Base-by-base conservation (phyloP, 2,888 invertebrate species). In the Pristionchus entomophagus region DNA sequence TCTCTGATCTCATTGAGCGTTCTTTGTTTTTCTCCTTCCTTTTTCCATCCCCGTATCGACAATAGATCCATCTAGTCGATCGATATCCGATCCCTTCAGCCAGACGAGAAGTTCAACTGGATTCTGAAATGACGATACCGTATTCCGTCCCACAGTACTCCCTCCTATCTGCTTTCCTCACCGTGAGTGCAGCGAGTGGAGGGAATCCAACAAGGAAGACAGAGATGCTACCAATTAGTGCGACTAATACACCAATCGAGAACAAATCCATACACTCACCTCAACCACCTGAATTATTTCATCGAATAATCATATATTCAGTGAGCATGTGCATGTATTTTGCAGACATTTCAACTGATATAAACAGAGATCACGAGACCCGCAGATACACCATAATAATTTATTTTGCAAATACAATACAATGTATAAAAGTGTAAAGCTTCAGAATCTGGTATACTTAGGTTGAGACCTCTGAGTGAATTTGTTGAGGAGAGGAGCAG, bases 1-100 rank as follows among this genome's bases (percentile, higher is more conserved):
- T 69, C 32, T 29, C 29, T 49, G 35, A 84, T 73, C n/a, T 84
- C 84, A 41, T 84, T 56, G 22, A 84, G 14, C n/a, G 38, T 73
- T 35, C 53, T 78, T 78, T 35, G 32, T n/a, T 65, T 41, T 51
- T 49, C 84, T 45, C 32, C 73, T 29, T 84, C 73, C 41, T 84
- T 49, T 73, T 73, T 41, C 84, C 51, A 29, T 73, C 35, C 26
- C 26, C 19, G 35, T 10, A 69, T 69, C 69, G 38, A 69, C 19
- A 38, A 69, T n/a, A 41, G 38, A n/a, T 56, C 26, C 83, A 32
- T 84, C 45, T 26, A 51, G n/a, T 14, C 41, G n/a, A 62, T 69
- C 51, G 2, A 38, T 35, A 49, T 84, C 69, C 3, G 62, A 41
- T 53, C 53, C 53, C 29, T 84, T 84, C 56, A 84, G 29, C 84